Conservation (phyloP, 1,140 invertebrate species). For the Conus betulinus region DNA sequence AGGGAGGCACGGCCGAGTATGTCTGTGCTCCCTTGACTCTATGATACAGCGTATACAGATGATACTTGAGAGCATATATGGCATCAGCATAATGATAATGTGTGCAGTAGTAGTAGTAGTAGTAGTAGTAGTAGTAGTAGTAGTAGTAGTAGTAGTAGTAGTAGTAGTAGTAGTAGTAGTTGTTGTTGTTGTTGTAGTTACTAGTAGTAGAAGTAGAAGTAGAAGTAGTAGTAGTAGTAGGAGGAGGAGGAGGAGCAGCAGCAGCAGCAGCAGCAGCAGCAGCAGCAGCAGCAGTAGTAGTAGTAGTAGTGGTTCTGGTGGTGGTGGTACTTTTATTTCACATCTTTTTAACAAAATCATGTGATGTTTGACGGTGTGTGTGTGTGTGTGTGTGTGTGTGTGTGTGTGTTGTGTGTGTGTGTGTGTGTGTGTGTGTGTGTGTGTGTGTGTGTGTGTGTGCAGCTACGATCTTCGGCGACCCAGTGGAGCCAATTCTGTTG, state of each 20-base stretch:
- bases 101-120: background rate
- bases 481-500: background rate
- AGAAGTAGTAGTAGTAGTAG: constrained; percentile 6
- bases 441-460: background rate
- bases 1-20: too few species aligned
- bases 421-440: too few species aligned
- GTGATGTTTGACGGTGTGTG: too few species aligned
- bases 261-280: constrained; percentile 5
- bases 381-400: too few species aligned
- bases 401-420: too few species aligned
- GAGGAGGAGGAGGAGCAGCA: background rate
- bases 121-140: background rate
- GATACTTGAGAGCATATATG: too few species aligned
- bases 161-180: background rate
- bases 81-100: too few species aligned
- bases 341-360: too few species aligned
- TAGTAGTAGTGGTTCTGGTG: background rate
- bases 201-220: background rate
- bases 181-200: too few species aligned
- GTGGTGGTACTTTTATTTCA: too few species aligned
- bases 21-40: too few species aligned
- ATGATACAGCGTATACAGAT: too few species aligned
- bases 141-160: background rate
- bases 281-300: background rate
- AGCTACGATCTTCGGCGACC: background rate